Evolutionary conservation across 2,888 invertebrate species (phyloP), one percentile per base, ranked within the genome.

Genomic region (Drosophila peninsularis): DNA sequence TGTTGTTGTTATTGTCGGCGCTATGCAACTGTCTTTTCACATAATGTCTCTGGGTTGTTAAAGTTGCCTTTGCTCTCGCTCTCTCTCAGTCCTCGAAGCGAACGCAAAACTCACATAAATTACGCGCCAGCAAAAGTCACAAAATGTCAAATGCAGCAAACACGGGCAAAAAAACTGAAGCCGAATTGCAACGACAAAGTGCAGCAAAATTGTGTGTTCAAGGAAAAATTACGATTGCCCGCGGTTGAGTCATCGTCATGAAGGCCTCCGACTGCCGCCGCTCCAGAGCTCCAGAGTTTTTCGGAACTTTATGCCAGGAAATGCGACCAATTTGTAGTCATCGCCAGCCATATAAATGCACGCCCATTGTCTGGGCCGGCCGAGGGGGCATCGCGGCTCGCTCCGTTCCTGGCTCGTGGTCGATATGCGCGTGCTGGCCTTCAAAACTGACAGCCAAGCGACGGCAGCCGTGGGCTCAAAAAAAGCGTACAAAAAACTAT

Each of bases 21-120:
- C 62, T 49, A 57, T 53, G 69, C 73, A 65, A 71, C 74, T 79
- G 79, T 81, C 80, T 79, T 86, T 77, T 81, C 81, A 57, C 78
- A 82, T 85, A 76, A 79, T 77, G 84, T 81, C 87, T 62, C 52
- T 68, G 10, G 71, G 69, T 66, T 72, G 72, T 80, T 84, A 69
- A 68, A 80, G 71, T 75, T 75, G 71, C 69, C 54, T 45, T 10
- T n/a, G 5, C 45, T 9, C 42, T 1, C 42, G 7, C 42, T 7
- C 42, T 21, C 21, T 1, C 24, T 24, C 14, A 14, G 42, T 14
- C 5, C 27, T 24, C 66, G 63, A 47, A 53, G 62, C 50, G 44
- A 62, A 65, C 65, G 66, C 81, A 75, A 80, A 86, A 86, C 83
- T 88, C 88, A 82, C 88, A 86, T 86, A 86, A 86, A 86, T 86